Evolutionary conservation across 2,888 invertebrate species (phyloP).

Genomic region (Drosophila multiciliata): DNA sequence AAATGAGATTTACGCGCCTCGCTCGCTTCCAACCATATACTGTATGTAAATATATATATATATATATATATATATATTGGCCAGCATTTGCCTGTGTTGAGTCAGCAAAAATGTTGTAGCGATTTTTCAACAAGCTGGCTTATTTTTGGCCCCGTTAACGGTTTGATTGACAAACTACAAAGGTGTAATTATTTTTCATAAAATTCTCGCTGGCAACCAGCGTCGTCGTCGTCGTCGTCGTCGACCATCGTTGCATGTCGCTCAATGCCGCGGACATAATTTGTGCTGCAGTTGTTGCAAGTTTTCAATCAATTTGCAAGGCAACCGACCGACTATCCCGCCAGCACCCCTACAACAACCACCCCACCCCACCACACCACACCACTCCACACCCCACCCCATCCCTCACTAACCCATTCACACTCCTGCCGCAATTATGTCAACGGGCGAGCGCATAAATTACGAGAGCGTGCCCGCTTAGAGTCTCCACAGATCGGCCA

Average conservation of each 20-base stretch:
- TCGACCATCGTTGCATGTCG: conserved; percentile 61
- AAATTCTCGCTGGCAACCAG: conserved; percentile 37
- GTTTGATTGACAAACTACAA: conserved; percentile 79
- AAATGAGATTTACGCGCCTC: conserved; percentile 79
- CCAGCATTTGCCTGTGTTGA: conserved; percentile 68
- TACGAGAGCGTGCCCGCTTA: conserved; percentile 51
- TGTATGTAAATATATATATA: neutral
- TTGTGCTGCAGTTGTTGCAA: conserved; percentile 57
- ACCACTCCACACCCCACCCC: neutral
- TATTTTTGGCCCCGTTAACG: conserved; percentile 59
- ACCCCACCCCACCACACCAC: neutral
- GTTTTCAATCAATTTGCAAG: conserved; percentile 76
- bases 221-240: conserved; percentile 5
- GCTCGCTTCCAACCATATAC: conserved; percentile 14
- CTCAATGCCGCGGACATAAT: conserved; percentile 50
- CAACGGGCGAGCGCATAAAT: conserved; percentile 74
- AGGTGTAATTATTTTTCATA: conserved; percentile 80
- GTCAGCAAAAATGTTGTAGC: conserved; percentile 69
- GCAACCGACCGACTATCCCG: conserved; percentile 15
- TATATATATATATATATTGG: conserved; percentile 26
- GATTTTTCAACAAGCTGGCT: conserved; percentile 67
- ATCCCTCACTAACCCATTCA: conserved; percentile 2
- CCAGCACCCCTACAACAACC: neutral
- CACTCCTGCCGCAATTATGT: conserved; percentile 68
- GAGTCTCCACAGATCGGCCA: conserved; percentile 35